A percentile compares a stretch with the other conserved stretches of the same genome.
These are phyloP conservation scores for Okamejei kenojei DNA, from an alignment of 2,797 vertebrate genomes.

Conservation along the genomic window DNA sequence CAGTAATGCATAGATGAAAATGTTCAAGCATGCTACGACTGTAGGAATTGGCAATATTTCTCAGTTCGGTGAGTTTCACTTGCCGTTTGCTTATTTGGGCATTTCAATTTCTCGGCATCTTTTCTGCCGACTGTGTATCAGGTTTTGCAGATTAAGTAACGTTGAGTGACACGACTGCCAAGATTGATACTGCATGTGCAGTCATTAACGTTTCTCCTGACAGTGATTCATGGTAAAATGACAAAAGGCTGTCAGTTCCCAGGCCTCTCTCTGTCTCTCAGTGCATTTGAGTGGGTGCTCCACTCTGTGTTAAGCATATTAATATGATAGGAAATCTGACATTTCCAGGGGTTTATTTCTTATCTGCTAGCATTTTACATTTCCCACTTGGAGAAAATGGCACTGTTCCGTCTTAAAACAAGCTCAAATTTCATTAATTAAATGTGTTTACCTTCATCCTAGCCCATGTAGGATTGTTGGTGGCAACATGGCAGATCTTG, in stretches of 20 bases:
- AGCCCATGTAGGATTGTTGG: not conserved
- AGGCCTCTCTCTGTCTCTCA: conserved; percentile 26
- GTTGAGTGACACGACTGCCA: not conserved
- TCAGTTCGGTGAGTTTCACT: not conserved
- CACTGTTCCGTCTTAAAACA: not conserved
- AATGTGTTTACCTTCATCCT: not conserved
- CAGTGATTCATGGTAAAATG: conserved; percentile 30
- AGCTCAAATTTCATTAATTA: not conserved
- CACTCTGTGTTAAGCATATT: not conserved
- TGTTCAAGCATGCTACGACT: not conserved
- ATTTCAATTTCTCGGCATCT: not conserved
- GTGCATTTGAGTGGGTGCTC: not conserved
- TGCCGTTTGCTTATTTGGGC: not conserved
- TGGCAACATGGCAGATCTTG: not conserved
- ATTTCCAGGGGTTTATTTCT: not conserved
- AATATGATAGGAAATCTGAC: not conserved
- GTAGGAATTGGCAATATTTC: not conserved
- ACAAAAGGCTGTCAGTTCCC: conserved; percentile 18
- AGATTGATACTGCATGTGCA: not conserved
- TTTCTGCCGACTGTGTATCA: not conserved
- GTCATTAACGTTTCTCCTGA: conserved; percentile 13
- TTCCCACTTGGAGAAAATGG: not conserved
- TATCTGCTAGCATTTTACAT: not conserved
- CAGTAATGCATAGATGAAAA: not conserved
- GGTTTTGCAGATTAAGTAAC: conserved; percentile 13